Evolutionary conservation across 2,797 vertebrate genomes (phyloP).

Genomic region (Periophthalmus magnuspinnatus): DNA sequence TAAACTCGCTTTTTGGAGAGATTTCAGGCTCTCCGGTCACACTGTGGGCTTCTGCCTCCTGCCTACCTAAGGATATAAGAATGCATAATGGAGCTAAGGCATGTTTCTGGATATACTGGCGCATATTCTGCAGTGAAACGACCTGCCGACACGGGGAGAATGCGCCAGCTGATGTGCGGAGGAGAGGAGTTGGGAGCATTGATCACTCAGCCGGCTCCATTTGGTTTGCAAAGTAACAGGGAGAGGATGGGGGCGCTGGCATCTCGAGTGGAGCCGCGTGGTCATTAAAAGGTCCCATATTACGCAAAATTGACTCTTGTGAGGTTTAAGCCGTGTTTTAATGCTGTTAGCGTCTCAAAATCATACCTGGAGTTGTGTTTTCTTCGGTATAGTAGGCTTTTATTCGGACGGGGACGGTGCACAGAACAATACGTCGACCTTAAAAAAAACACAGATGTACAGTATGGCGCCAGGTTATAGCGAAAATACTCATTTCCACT

Average conservation of each 20-base stretch:
- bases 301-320: no score
- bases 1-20: background rate
- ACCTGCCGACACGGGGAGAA: conserved; percentile 39
- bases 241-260: background rate
- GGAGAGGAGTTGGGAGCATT: conserved; percentile 42
- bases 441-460: no score
- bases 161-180: conserved; percentile 45
- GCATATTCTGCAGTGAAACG: conserved; percentile 34
- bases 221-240: conserved; percentile 44
- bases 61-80: conserved; percentile 31
- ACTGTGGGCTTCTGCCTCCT: conserved; percentile 23
- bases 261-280: no score
- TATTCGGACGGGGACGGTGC: no score
- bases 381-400: no score
- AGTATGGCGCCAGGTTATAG: no score
- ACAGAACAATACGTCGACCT: no score
- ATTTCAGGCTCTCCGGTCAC: conserved; percentile 2
- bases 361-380: no score
- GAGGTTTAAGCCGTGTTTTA: no score
- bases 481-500: no score
- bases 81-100: conserved; percentile 39
- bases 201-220: conserved; percentile 43
- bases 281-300: no score
- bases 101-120: conserved; percentile 14
- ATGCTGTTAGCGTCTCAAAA: no score